These are phyloP conservation scores for Oncorhynchus tshawytscha DNA, from an alignment of 2,113 vertebrate species.

Conservation along the genomic window DNA sequence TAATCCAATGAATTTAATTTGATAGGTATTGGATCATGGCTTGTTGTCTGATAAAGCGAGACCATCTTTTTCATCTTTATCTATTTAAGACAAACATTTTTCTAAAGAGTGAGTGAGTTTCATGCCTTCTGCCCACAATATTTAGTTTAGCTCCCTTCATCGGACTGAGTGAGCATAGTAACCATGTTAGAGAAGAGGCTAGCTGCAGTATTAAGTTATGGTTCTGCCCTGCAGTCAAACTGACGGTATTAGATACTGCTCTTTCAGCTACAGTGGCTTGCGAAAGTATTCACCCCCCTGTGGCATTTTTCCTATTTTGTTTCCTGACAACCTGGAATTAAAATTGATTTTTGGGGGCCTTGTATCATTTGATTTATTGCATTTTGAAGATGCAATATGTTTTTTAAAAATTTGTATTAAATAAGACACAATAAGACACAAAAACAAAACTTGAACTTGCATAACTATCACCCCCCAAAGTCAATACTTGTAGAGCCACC, in stretches of 20 bases:
- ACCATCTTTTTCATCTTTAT: too few relatives aligned
- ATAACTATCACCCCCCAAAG: too few relatives aligned
- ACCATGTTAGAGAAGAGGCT: conserved; percentile 37
- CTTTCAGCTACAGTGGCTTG: conserved; percentile 26
- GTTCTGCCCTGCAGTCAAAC: conserved; percentile 10
- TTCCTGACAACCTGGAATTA: too few relatives aligned
- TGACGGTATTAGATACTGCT: conserved; percentile 15
- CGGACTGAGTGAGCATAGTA: conserved; percentile 31
- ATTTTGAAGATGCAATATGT: too few relatives aligned
- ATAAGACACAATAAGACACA: too few relatives aligned
- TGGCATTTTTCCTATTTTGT: too few relatives aligned
- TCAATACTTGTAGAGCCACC: too few relatives aligned
- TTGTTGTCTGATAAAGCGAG: not conserved
- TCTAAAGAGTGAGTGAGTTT: not conserved
- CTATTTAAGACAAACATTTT: not conserved
- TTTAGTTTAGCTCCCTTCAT: conserved; percentile 21
- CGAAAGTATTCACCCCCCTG: too few relatives aligned
- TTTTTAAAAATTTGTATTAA: too few relatives aligned
- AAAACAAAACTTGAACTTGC: too few relatives aligned
- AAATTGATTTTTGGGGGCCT: too few relatives aligned
- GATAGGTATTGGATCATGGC: not conserved
- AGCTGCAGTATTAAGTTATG: conserved; percentile 37
- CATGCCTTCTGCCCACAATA: not conserved
- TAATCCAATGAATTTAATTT: not conserved
- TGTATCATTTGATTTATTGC: too few relatives aligned